phyloP scores from a whole-genome alignment of 2,888 invertebrate genomes.

The Synanthedon andrenaeformis region DNA sequence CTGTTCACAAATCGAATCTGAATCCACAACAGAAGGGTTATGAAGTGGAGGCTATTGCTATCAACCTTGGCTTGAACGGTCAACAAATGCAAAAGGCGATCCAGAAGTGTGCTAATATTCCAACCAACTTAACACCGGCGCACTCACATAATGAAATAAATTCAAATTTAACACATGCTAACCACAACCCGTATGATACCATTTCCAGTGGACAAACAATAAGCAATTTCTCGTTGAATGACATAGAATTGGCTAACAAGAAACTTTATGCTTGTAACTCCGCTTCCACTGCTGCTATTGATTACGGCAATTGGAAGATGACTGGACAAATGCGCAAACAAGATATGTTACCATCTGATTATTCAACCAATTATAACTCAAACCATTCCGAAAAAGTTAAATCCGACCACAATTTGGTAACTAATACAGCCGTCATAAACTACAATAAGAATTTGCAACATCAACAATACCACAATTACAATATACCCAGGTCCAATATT shows the following conservation, averaged over 20 bases:
- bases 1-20: conserved; percentile 26
- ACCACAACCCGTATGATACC: conserved; percentile 49
- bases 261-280: conserved; percentile 46
- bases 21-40: conserved; percentile 40
- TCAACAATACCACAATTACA: conserved; percentile 45
- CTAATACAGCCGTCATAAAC: conserved; percentile 30
- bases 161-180: conserved; percentile 45
- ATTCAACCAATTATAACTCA: conserved; percentile 38
- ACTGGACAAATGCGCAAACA: conserved; percentile 44
- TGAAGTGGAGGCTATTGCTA: conserved; percentile 53
- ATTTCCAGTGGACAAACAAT: conserved; percentile 33
- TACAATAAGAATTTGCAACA: conserved; percentile 52
- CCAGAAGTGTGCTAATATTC: conserved; percentile 24
- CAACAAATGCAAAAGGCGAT: conserved; percentile 38
- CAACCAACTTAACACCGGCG: conserved; percentile 39
- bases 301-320: conserved; percentile 60
- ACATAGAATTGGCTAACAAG: conserved; percentile 57
- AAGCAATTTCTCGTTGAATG: conserved; percentile 50
- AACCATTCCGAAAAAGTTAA: conserved; percentile 43
- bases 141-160: conserved; percentile 39
- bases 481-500: conserved; percentile 30
- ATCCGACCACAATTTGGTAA: conserved; percentile 23
- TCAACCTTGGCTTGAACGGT: conserved; percentile 52
- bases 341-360: conserved; percentile 49
- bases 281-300: conserved; percentile 32